Conservation (phyloP, 2,888 invertebrate genomes). For the Hypselothyrea guttata region DNA sequence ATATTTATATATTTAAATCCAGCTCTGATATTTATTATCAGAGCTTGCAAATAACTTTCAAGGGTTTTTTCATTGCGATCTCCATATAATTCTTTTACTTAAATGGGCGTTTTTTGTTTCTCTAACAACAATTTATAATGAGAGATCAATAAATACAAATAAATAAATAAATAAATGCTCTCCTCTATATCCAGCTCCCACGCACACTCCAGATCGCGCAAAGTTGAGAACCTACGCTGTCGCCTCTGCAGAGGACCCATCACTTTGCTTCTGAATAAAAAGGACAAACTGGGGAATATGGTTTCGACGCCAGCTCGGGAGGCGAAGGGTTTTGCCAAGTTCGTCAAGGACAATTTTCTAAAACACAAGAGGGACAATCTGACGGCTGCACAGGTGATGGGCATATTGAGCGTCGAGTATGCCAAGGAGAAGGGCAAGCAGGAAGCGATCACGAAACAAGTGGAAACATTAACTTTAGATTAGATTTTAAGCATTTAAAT, state of each 20-base stretch:
- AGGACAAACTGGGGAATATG: constrained; percentile 79
- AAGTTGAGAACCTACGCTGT: constrained; percentile 80
- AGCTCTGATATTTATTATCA: no score
- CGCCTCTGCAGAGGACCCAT: constrained; percentile 79
- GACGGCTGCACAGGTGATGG: constrained; percentile 81
- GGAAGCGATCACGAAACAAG: no score
- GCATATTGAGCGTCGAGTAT: constrained; percentile 79
- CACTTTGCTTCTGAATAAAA: constrained; percentile 79
- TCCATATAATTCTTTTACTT: background rate
- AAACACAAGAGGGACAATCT: constrained; percentile 73
- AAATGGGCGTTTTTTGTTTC: background rate
- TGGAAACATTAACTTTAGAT: no score
- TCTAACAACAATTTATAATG: no score
- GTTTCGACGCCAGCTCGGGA: constrained; percentile 75
- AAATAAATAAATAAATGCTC: no score
- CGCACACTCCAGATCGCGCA: constrained; percentile 81
- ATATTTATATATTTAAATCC: no score
- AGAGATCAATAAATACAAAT: no score
- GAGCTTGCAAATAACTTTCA: no score
- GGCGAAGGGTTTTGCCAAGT: constrained; percentile 81
- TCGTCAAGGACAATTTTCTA: constrained; percentile 81
- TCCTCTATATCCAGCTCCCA: constrained; percentile 67
- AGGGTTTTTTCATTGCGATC: no score
- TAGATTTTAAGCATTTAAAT: no score
- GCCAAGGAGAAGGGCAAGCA: constrained; percentile 49